Percentiles rank a stretch among this genome's conserved stretches.
phyloP scores from a whole-genome alignment of 2,113 vertebrate species.

The Eleginops maclovinus region DNA sequence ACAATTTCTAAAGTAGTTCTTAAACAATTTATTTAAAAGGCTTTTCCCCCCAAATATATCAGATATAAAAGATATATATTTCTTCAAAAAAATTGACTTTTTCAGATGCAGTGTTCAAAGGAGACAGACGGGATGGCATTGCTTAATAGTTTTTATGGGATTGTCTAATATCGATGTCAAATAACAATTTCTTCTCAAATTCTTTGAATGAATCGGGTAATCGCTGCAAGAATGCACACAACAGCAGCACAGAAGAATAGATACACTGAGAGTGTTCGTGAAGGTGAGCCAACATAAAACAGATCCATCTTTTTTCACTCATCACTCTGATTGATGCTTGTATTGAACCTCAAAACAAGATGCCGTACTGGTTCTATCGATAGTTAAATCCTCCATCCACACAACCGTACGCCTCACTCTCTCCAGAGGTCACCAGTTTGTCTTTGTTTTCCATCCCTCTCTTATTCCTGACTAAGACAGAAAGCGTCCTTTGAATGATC shows the following conservation, averaged over 20 bases:
- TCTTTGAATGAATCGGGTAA: background rate
- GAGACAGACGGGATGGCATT: too few relatives aligned
- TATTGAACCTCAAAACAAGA: background rate
- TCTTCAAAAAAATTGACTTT: too few relatives aligned
- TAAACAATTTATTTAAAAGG: background rate
- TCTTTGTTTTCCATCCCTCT: background rate
- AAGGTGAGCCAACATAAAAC: background rate
- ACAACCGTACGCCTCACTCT: background rate
- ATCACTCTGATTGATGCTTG: background rate
- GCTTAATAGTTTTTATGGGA: too few relatives aligned
- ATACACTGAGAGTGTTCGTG: background rate
- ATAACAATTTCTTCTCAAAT: background rate
- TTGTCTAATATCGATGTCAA: background rate
- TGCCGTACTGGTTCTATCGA: background rate
- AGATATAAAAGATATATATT: too few relatives aligned
- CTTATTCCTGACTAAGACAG: slow-evolving; percentile 17
- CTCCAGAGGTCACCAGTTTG: background rate
- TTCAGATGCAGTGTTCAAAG: too few relatives aligned
- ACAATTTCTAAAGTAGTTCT: too few relatives aligned
- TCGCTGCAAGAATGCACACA: background rate
- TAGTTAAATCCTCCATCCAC: background rate
- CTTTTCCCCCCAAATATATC: background rate
- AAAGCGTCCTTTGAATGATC: slow-evolving; percentile 19
- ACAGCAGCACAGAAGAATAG: background rate
- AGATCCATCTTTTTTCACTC: background rate